Conservation (phyloP, 2,113 vertebrate species). For the Poecile atricapillus region DNA sequence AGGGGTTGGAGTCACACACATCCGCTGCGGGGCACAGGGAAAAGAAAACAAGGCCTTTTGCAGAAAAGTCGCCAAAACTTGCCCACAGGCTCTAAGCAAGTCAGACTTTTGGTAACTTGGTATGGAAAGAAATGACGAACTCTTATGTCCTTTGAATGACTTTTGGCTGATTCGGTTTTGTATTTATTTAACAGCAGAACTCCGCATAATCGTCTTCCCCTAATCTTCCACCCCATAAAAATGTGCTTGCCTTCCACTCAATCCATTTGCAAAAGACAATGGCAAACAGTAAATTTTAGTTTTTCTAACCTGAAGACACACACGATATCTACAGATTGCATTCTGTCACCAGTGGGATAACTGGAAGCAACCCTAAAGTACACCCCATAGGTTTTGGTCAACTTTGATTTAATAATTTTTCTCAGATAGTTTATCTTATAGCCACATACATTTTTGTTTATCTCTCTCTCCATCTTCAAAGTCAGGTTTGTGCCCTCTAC, state of each 20-base stretch:
- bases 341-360: not conserved
- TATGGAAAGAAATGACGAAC: fast-evolving
- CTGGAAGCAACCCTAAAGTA: not conserved
- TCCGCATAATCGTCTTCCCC: not conserved
- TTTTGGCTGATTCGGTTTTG: not conserved
- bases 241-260: not conserved
- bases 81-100: not conserved
- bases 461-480: not conserved
- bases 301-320: not conserved
- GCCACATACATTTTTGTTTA: not conserved
- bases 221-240: not conserved
- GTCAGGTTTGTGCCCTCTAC: not conserved
- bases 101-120: not conserved
- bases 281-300: not conserved
- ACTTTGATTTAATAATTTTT: not conserved
- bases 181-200: not conserved
- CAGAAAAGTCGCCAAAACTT: not conserved
- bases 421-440: not conserved
- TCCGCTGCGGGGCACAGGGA: constrained; percentile 60
- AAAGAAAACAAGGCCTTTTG: not conserved
- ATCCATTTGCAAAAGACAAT: not conserved
- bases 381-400: not conserved
- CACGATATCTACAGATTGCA: not conserved
- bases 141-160: not conserved
- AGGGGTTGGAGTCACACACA: constrained; percentile 73